A percentile compares a stretch with the other conserved stretches of the same genome.
These are phyloP conservation scores for Cliona cf. orientalis DNA, from an alignment of 37 sponge, comb jelly and placozoan species.

Conservation along the genomic window DNA sequence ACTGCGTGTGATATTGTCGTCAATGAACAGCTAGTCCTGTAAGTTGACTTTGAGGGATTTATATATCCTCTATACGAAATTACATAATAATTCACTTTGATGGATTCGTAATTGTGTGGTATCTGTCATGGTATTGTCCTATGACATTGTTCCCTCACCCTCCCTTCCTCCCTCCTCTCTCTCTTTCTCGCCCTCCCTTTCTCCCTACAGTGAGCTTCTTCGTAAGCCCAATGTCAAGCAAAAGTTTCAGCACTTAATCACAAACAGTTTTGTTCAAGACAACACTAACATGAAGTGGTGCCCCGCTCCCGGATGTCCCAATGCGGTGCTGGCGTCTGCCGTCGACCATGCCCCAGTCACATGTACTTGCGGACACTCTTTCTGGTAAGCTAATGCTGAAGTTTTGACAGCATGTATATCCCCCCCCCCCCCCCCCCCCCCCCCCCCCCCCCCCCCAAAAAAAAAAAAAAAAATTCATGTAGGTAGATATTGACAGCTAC, in stretches of 20 bases:
- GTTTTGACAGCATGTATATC: background rate
- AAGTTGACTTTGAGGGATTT: conserved; percentile 44
- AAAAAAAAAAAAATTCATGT: too few species aligned
- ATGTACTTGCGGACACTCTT: conserved; percentile 79
- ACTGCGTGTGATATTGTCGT: conserved; percentile 80
- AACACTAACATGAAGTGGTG: conserved; percentile 83
- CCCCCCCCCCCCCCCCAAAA: too few species aligned
- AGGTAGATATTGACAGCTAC: background rate
- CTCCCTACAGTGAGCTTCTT: conserved; percentile 52
- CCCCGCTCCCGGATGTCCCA: conserved; percentile 88
- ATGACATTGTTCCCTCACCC: too few species aligned
- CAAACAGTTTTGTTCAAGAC: conserved; percentile 87
- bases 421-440: too few species aligned
- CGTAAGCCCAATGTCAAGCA: conserved; percentile 30
- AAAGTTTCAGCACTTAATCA: conserved; percentile 81
- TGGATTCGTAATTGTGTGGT: too few species aligned
- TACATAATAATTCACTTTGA: too few species aligned
- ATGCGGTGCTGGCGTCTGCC: conserved; percentile 65
- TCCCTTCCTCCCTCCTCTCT: background rate
- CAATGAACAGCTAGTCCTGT: conserved; percentile 82
- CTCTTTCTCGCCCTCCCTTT: background rate
- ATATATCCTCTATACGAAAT: too few species aligned
- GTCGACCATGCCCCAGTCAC: conserved; percentile 56
- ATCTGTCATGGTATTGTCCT: too few species aligned
- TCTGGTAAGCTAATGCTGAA: conserved; percentile 69